Percentiles rank a stretch among this genome's conserved stretches.
phyloP scores from a whole-genome alignment of 2,113 vertebrate species.

The Typhlomys cinereus region DNA sequence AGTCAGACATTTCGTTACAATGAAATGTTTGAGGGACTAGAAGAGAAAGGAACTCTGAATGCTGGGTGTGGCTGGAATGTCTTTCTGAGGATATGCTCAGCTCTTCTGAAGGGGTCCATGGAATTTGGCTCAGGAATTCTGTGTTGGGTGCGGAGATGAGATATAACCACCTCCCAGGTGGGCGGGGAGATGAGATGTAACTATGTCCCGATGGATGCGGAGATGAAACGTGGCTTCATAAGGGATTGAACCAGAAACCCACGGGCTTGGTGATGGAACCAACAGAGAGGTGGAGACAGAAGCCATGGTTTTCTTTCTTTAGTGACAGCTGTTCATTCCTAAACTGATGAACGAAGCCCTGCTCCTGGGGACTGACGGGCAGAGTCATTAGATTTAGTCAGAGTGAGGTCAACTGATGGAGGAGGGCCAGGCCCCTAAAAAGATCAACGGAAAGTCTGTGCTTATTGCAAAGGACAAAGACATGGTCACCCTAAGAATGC shows the following conservation, averaged over 20 bases:
- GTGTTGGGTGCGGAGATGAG: not conserved
- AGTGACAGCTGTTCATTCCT: not conserved
- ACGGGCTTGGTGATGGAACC: not conserved
- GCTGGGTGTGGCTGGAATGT: not conserved
- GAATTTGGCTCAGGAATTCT: not conserved
- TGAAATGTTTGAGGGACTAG: not conserved
- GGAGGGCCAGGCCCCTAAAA: not conserved
- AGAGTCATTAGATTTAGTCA: not conserved
- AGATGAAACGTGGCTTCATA: not conserved
- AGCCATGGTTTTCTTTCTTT: not conserved
- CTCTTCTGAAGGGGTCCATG: not conserved
- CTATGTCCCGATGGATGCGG: not conserved
- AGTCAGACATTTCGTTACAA: no score
- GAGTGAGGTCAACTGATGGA: not conserved
- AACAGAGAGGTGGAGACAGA: not conserved
- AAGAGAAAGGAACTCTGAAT: not conserved
- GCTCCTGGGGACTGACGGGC: no score
- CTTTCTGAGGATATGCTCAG: not conserved
- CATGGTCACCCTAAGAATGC: not conserved
- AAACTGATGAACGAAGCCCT: not conserved
- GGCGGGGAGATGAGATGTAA: no score
- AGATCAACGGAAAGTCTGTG: not conserved
- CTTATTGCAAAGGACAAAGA: not conserved
- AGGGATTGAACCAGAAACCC: no score
- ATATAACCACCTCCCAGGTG: no score